These are phyloP conservation scores for Oceanodroma tethys DNA, from an alignment of 2,113 vertebrate species.

Conservation along the genomic window DNA sequence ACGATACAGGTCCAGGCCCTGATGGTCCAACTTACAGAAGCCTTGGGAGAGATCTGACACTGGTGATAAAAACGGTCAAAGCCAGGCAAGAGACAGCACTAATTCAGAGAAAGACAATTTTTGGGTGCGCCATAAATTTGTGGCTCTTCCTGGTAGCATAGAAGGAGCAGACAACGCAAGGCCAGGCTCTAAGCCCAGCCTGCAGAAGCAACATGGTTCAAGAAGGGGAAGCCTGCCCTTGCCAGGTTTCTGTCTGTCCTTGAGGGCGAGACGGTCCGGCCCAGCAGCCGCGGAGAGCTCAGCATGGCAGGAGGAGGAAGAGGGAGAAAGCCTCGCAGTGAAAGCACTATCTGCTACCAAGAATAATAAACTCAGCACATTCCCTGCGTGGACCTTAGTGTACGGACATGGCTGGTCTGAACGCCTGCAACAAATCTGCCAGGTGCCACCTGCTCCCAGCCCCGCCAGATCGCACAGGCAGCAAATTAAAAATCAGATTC, in stretches of 20 bases:
- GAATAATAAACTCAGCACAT: neutral
- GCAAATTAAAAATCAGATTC: neutral
- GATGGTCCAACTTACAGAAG: neutral
- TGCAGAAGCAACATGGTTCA: neutral
- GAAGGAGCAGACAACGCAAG: neutral
- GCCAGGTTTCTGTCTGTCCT: neutral
- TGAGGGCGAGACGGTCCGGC: neutral
- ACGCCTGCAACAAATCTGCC: neutral
- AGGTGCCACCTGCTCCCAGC: conserved; percentile 21
- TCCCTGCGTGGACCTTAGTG: neutral
- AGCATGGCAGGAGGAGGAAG: neutral
- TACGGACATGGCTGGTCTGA: neutral
- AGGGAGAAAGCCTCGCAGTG: neutral
- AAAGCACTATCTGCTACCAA: neutral
- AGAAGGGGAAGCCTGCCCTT: neutral
- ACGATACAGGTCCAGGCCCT: neutral
- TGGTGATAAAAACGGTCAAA: neutral
- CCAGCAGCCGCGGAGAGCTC: neutral
- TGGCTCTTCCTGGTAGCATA: neutral
- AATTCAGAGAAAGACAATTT: neutral
- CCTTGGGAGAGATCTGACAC: neutral
- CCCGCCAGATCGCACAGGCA: neutral
- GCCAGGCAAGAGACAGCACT: neutral
- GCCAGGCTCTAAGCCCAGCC: neutral
- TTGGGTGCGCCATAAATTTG: neutral